These are phyloP conservation scores for Thermophis baileyi DNA, from an alignment of 2,113 vertebrate genomes.

Conservation along the genomic window DNA sequence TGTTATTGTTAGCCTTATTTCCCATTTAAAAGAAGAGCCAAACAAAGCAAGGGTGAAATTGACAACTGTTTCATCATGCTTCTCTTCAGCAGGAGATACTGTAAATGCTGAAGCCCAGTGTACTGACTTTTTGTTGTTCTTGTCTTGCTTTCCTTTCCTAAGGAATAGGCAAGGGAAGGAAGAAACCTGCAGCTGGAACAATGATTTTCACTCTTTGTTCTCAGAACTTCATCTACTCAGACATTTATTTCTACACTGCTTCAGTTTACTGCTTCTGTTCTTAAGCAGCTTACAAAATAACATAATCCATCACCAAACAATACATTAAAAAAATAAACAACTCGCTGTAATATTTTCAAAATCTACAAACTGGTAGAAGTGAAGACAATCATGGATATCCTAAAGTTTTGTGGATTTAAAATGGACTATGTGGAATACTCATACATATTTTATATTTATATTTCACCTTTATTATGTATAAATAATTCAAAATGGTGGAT, in stretches of 20 bases:
- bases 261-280: background rate
- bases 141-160: background rate
- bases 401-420: background rate
- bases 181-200: background rate
- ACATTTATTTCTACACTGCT: background rate
- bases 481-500: background rate
- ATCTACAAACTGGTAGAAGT: background rate
- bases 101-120: background rate
- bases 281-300: background rate
- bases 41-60: background rate
- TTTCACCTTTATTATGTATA: background rate
- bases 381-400: background rate
- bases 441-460: constrained; percentile 30
- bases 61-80: background rate
- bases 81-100: background rate
- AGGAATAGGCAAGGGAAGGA: background rate
- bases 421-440: background rate
- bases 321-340: background rate
- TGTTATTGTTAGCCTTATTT: background rate
- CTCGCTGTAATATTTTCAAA: background rate
- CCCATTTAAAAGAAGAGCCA: background rate
- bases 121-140: background rate
- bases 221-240: background rate
- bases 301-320: background rate
- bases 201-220: background rate